These are phyloP conservation scores for Lerema accius DNA, from an alignment of 1,140 invertebrate species.

Conservation along the genomic window DNA sequence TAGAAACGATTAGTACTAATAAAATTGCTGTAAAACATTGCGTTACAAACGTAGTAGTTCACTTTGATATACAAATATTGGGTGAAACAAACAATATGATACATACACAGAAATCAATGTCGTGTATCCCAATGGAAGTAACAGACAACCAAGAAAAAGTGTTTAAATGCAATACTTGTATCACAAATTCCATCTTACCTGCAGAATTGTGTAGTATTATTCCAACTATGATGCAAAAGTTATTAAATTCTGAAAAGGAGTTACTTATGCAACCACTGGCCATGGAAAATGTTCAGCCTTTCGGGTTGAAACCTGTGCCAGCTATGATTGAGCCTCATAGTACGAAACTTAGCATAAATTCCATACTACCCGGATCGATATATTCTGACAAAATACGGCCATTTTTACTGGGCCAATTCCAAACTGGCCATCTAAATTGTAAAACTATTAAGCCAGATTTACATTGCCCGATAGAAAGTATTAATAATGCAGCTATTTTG, in stretches of 20 bases:
- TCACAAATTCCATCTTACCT: conserved; percentile 61
- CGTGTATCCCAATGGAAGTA: conserved; percentile 45
- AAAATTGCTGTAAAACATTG: conserved; percentile 64
- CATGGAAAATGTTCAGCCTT: conserved; percentile 35
- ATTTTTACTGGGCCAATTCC: conserved; percentile 13
- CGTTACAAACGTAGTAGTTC: conserved; percentile 59
- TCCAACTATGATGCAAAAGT: conserved; percentile 55
- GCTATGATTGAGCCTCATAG: too few species aligned
- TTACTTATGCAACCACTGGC: conserved; percentile 14
- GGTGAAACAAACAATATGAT: conserved; percentile 26
- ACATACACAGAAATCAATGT: conserved; percentile 37
- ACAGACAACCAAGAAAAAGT: conserved; percentile 51
- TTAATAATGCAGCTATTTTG: not conserved
- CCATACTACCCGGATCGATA: not conserved
- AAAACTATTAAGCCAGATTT: not conserved
- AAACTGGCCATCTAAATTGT: not conserved
- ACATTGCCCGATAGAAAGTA: not conserved
- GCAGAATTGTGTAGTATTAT: conserved; percentile 67
- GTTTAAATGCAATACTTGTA: conserved; percentile 62
- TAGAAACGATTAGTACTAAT: conserved; percentile 59
- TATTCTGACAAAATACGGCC: not conserved
- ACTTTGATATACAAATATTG: conserved; percentile 63
- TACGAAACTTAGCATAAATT: too few species aligned
- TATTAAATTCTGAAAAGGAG: conserved; percentile 41
- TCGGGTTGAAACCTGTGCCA: too few species aligned